phyloP scores from a whole-genome alignment of 2,113 vertebrate species.

The Malurus elegans region DNA sequence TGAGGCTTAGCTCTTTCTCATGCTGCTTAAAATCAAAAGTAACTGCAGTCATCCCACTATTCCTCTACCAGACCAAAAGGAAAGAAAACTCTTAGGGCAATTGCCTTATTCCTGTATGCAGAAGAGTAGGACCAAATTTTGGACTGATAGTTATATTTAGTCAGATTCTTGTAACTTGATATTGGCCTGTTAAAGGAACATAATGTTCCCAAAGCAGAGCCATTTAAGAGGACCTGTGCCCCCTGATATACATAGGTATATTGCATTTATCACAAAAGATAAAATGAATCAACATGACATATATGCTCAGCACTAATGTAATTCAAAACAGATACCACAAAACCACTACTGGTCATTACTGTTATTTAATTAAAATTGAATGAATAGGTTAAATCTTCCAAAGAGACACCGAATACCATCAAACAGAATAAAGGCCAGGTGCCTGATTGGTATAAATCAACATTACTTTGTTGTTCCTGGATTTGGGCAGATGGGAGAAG shows the following conservation, averaged over 20 bases:
- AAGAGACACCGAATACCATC: not conserved
- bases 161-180: not conserved
- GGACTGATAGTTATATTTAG: not conserved
- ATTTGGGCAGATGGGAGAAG: not conserved
- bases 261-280: not conserved
- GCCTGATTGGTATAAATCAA: not conserved
- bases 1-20: not conserved
- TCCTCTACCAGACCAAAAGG: not conserved
- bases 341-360: not conserved
- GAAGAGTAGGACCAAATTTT: not conserved
- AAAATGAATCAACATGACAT: not conserved
- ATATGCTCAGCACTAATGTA: not conserved
- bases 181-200: not conserved
- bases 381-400: not conserved
- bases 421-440: not conserved
- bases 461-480: not conserved
- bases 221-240: not conserved
- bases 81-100: not conserved
- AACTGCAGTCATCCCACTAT: not conserved
- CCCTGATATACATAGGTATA: not conserved
- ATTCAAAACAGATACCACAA: slow-evolving; percentile 15
- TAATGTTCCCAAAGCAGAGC: not conserved
- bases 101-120: not conserved
- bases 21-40: not conserved
- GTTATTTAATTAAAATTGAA: slow-evolving; percentile 28